Evolutionary conservation across 1,140 invertebrate genomes (phyloP).

Genomic region (Trichoplusia ni): DNA sequence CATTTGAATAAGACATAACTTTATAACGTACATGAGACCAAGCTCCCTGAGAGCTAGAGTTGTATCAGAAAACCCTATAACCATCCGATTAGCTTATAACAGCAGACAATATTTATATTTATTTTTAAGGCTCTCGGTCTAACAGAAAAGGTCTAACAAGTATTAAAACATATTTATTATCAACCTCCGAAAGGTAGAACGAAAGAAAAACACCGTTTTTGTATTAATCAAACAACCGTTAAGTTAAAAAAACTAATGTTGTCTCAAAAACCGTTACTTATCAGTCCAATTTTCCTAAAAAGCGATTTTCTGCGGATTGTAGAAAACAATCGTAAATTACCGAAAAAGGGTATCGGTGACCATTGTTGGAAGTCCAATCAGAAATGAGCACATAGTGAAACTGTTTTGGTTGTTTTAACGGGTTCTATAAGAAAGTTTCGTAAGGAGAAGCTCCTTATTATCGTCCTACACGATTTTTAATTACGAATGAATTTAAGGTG

Average conservation of each 20-base stretch:
- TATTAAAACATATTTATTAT: too few relatives aligned
- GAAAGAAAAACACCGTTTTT: too few relatives aligned
- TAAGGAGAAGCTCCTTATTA: conserved; percentile 26
- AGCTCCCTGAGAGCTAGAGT: too few relatives aligned
- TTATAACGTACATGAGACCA: too few relatives aligned
- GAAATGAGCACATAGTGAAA: conserved; percentile 34
- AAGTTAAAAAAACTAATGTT: conserved; percentile 19
- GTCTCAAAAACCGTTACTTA: conserved; percentile 46
- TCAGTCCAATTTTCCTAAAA: conserved; percentile 53
- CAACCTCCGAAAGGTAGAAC: too few relatives aligned
- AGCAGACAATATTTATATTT: too few relatives aligned
- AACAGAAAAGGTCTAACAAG: too few relatives aligned
- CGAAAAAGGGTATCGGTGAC: conserved; percentile 42
- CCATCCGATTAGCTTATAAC: too few relatives aligned
- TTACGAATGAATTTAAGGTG: not conserved
- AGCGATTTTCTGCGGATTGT: conserved; percentile 35
- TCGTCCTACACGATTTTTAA: not conserved
- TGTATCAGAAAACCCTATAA: too few relatives aligned
- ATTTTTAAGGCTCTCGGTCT: too few relatives aligned
- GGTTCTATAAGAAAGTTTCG: conserved; percentile 36
- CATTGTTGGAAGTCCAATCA: conserved; percentile 34
- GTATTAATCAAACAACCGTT: conserved; percentile 25
- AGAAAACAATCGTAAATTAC: conserved; percentile 48
- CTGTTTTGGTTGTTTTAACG: conserved; percentile 37
- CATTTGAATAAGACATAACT: too few relatives aligned